Percentiles rank a stretch among this genome's conserved stretches.
Evolutionary conservation across 2,797 vertebrate genomes (phyloP).

Genomic region (Dendrocincla fuliginosa): DNA sequence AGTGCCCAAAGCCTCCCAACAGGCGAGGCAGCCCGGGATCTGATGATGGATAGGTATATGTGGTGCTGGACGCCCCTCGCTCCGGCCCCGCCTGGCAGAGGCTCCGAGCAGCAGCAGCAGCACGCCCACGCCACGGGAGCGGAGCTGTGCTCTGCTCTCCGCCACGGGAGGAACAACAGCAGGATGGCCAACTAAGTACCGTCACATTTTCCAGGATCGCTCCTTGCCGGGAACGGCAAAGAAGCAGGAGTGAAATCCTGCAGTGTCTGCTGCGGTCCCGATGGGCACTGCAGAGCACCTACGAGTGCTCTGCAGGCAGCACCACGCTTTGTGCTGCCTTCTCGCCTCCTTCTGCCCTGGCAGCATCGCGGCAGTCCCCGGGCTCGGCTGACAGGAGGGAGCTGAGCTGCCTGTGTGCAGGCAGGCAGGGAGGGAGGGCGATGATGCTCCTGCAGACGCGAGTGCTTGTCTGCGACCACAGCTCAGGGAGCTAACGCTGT

Average conservation of each 20-base stretch:
- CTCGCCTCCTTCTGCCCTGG: background rate
- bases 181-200: background rate
- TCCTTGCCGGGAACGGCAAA: background rate
- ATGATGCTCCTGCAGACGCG: accelerated
- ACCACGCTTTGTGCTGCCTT: accelerated
- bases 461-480: background rate
- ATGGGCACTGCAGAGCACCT: background rate
- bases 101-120: background rate
- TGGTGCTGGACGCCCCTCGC: accelerated
- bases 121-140: background rate
- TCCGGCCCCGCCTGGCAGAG: accelerated
- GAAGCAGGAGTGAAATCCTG: background rate
- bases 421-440: background rate
- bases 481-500: accelerated
- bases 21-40: background rate
- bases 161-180: background rate
- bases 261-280: accelerated
- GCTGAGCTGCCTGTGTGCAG: accelerated
- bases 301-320: background rate
- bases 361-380: accelerated
- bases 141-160: background rate
- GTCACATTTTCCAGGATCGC: background rate
- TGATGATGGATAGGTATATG: accelerated
- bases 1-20: background rate
- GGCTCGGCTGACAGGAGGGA: background rate